phyloP scores from a whole-genome alignment of 2,888 invertebrate genomes.

The Crocallis elinguaria region DNA sequence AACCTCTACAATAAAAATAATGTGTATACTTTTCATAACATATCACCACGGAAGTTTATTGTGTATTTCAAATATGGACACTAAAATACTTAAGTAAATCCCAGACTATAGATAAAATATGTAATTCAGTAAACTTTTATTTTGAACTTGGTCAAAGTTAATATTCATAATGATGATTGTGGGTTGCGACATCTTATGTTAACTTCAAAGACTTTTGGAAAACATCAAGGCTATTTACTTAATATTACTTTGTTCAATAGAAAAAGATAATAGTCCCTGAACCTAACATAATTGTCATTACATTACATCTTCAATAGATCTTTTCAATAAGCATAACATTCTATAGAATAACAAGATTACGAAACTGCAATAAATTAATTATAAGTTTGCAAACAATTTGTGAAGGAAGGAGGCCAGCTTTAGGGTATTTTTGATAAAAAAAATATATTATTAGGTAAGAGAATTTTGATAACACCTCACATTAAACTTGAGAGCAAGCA shows the following conservation, averaged over 20 bases:
- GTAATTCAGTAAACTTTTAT: background rate
- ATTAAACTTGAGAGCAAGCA: conserved; percentile 72
- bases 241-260: background rate
- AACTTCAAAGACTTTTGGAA: background rate
- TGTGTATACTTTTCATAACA: background rate
- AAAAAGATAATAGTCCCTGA: background rate
- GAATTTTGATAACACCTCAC: conserved; percentile 62
- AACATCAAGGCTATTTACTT: background rate
- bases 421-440: conserved; percentile 59
- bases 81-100: background rate
- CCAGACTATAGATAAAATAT: background rate
- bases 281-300: conserved; percentile 1
- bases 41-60: background rate
- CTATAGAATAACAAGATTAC: conserved; percentile 37
- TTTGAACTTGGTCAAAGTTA: background rate
- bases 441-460: conserved; percentile 47
- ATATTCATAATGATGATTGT: background rate
- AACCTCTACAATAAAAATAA: background rate
- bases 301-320: conserved; percentile 2
- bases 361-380: conserved; percentile 49
- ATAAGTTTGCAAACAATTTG: conserved; percentile 94
- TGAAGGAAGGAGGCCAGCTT: conserved; percentile 91
- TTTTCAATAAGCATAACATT: conserved; percentile 11
- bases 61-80: background rate
- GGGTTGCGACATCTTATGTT: background rate